Evolutionary conservation across 2,113 vertebrate genomes (phyloP).

Genomic region (Lates calcarifer): DNA sequence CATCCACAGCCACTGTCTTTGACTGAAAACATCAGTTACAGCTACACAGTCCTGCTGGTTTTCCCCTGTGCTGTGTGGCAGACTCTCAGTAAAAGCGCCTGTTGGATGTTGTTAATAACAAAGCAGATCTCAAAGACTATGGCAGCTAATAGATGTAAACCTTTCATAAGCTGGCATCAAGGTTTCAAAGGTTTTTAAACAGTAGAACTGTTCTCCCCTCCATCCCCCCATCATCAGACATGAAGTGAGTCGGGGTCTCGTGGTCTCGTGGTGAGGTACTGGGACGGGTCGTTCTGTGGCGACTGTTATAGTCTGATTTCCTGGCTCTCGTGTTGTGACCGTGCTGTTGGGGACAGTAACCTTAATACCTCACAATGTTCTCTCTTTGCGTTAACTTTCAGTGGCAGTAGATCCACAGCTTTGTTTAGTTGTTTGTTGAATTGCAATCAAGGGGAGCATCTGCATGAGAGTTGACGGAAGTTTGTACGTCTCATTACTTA

Average conservation of each 20-base stretch:
- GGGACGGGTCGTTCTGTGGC: slow-evolving; percentile 34
- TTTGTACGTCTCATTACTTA: slow-evolving; percentile 65
- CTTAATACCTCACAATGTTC: slow-evolving; percentile 81
- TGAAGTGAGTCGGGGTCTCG: slow-evolving; percentile 33
- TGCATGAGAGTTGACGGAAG: slow-evolving; percentile 57
- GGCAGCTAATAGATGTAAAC: slow-evolving; percentile 72
- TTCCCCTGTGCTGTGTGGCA: slow-evolving; percentile 23
- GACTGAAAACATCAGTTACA: slow-evolving; percentile 34
- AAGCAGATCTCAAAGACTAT: slow-evolving; percentile 40
- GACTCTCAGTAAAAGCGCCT: slow-evolving; percentile 7
- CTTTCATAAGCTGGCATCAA: slow-evolving; percentile 48
- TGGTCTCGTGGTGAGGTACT: slow-evolving; percentile 40
- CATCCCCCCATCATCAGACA: slow-evolving; percentile 33
- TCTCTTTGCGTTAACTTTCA: slow-evolving; percentile 64
- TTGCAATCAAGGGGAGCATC: slow-evolving; percentile 64
- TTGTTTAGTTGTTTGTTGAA: slow-evolving; percentile 55
- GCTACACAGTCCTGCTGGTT: slow-evolving; percentile 1
- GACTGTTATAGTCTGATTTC: slow-evolving; percentile 47
- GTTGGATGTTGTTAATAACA: slow-evolving; percentile 23
- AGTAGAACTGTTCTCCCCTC: slow-evolving; percentile 17
- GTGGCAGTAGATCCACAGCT: slow-evolving; percentile 56
- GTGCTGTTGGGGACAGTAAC: slow-evolving; percentile 69
- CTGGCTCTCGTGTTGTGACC: slow-evolving; percentile 56
- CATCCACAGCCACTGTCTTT: slow-evolving; percentile 31
- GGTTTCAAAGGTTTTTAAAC: slow-evolving; percentile 29